Evolutionary conservation across 2,797 vertebrate species (phyloP).

Genomic region (Xenops minutus): DNA sequence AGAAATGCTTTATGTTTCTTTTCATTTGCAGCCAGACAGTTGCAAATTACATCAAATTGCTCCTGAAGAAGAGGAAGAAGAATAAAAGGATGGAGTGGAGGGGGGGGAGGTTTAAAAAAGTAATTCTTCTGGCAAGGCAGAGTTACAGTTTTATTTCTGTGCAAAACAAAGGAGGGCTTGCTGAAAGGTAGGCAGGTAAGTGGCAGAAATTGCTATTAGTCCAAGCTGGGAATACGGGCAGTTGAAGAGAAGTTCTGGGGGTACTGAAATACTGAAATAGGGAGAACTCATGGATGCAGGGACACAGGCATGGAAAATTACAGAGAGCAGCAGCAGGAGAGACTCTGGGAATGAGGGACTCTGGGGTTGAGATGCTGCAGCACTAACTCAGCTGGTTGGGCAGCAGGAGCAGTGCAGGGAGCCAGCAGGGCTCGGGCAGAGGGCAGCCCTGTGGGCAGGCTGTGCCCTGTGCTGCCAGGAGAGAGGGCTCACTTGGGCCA

Average conservation of each 20-base stretch:
- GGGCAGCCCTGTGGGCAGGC: background rate
- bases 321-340: constrained; percentile 25
- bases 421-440: background rate
- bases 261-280: background rate
- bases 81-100: constrained; percentile 25
- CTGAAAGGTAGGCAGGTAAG: constrained; percentile 58
- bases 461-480: background rate
- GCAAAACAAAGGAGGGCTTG: constrained; percentile 53
- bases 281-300: constrained; percentile 25
- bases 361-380: constrained; percentile 45
- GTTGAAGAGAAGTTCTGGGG: constrained; percentile 28
- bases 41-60: constrained; percentile 69
- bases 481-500: background rate
- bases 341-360: background rate
- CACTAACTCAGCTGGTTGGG: background rate
- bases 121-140: constrained; percentile 38
- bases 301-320: constrained; percentile 51
- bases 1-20: constrained; percentile 56
- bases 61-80: constrained; percentile 51
- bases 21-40: constrained; percentile 67
- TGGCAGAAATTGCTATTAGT: constrained; percentile 62
- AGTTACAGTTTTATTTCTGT: constrained; percentile 54
- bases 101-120: constrained; percentile 15
- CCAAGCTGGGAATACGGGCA: constrained; percentile 13
- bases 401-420: background rate